Base-by-base conservation (phyloP, 1,140 invertebrate genomes). In the Plodia interpunctella region DNA sequence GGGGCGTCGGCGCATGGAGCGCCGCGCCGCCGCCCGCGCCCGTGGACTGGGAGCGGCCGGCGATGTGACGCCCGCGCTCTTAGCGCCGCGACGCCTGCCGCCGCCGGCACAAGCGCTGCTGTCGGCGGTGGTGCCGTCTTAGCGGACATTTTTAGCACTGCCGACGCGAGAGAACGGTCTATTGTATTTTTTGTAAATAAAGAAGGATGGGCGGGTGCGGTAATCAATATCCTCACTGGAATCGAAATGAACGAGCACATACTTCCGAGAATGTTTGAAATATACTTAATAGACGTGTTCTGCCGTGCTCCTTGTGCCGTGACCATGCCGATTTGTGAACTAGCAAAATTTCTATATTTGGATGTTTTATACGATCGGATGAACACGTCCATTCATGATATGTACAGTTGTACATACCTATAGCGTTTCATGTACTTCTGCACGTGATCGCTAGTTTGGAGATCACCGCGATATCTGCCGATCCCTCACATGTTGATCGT, bases 31-130 rank as follows among this genome's bases (percentile, higher is more conserved):
- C 83, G 71, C 73, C 79, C 56, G 66, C 70, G 57, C 63, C 78
- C 50, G 72, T 80, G 75, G 88, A 91, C 83, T 74, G 94, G 94
- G 93, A 95, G 83, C 94, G 94, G 92, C 84, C 82, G 73, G 67
- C 78, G 67, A 82, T 81, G 79, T 80, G 85, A 87, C 80, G 76
- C 32, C 30, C 30, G 30, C 30, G 30, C 68, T 55, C 49, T 56
- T 80, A 83, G 77, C 76, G 76, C 70, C 68, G 72, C 73, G 54
- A 32, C 62, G 63, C 38, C 54, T 68, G 74, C 51, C 64, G 64
- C 59, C 60, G 69, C 59, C 59, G 65, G 56, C 66, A 72, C 60
- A 64, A 57, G 59, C 57, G 58, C 55, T 50, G 57, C 56, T 51
- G 18, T 20, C 20, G 25, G 51, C 21, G 20, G 18, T 5, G 25